Evolutionary conservation across 2,888 invertebrate species (phyloP).

Genomic region (Melieria crassipennis): DNA sequence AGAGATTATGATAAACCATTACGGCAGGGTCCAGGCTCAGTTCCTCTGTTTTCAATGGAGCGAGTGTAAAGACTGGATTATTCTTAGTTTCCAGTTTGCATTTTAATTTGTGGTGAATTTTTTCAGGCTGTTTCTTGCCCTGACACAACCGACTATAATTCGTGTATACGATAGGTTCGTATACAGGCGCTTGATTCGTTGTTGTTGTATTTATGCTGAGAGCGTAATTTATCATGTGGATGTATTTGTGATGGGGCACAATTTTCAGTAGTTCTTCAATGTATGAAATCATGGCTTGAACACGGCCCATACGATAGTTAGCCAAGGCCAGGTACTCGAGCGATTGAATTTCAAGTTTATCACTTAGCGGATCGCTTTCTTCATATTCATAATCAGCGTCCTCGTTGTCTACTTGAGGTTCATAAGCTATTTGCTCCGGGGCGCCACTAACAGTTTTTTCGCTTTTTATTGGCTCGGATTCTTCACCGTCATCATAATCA

Average conservation of each 20-base stretch:
- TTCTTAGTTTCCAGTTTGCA: slow-evolving; percentile 45
- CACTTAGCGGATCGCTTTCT: background rate
- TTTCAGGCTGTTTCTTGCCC: slow-evolving; percentile 41
- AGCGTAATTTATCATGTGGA: too few relatives aligned
- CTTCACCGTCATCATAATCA: too few relatives aligned
- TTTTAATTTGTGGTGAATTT: slow-evolving; percentile 3
- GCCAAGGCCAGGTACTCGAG: slow-evolving; percentile 49
- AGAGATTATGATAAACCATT: slow-evolving; percentile 83
- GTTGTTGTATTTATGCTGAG: background rate
- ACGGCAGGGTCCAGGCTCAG: slow-evolving; percentile 80
- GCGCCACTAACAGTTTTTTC: too few relatives aligned
- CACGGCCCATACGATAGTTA: slow-evolving; percentile 44
- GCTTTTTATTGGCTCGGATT: too few relatives aligned
- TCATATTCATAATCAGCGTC: too few relatives aligned
- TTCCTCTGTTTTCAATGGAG: slow-evolving; percentile 83
- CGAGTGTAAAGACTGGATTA: slow-evolving; percentile 76
- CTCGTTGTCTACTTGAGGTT: too few relatives aligned
- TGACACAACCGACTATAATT: slow-evolving; percentile 49
- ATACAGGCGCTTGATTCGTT: background rate
- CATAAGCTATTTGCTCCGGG: too few relatives aligned
- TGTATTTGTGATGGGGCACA: slow-evolving; percentile 28
- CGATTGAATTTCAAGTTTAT: slow-evolving; percentile 38
- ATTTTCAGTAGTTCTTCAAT: slow-evolving; percentile 38
- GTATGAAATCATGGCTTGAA: slow-evolving; percentile 32
- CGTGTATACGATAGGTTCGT: background rate